phyloP scores from a whole-genome alignment of 2,113 vertebrate genomes.

The Hippopotamus amphibius region DNA sequence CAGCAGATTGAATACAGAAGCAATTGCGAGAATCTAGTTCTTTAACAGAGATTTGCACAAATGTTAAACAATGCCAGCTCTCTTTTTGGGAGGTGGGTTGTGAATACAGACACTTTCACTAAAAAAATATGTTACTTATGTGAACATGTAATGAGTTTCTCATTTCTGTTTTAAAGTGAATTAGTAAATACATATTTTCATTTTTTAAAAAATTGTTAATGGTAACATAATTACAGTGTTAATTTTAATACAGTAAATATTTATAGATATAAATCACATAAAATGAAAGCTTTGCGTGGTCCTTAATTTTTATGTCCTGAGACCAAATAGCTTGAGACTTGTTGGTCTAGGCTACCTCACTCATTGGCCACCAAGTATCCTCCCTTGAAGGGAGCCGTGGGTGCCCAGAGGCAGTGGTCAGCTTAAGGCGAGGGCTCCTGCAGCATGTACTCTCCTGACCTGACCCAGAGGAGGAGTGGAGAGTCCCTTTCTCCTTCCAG shows the following conservation, averaged over 20 bases:
- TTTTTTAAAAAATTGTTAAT: not conserved
- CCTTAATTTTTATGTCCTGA: conserved; percentile 23
- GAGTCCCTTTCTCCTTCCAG: too few relatives aligned
- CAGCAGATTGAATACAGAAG: not conserved
- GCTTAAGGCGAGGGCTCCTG: too few relatives aligned
- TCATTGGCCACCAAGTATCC: not conserved
- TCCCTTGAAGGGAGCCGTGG: not conserved
- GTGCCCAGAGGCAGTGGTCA: not conserved
- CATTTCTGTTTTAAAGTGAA: conserved; percentile 18
- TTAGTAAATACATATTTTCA: not conserved
- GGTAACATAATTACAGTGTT: not conserved
- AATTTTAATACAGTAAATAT: not conserved
- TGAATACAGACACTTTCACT: conserved; percentile 17
- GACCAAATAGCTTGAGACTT: not conserved
- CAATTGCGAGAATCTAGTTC: not conserved
- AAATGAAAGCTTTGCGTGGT: not conserved
- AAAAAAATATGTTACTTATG: not conserved
- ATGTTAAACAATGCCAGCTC: not conserved
- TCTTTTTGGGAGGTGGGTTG: not conserved
- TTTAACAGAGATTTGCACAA: conserved; percentile 15
- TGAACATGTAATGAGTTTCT: not conserved
- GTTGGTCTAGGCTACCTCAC: not conserved
- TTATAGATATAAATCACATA: not conserved
- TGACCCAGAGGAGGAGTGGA: not conserved
- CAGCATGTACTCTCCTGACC: accelerated